Evolutionary conservation across 2,113 vertebrate genomes (phyloP), one percentile per base, ranked within the genome.

Genomic region (Heterochromis multidens): DNA sequence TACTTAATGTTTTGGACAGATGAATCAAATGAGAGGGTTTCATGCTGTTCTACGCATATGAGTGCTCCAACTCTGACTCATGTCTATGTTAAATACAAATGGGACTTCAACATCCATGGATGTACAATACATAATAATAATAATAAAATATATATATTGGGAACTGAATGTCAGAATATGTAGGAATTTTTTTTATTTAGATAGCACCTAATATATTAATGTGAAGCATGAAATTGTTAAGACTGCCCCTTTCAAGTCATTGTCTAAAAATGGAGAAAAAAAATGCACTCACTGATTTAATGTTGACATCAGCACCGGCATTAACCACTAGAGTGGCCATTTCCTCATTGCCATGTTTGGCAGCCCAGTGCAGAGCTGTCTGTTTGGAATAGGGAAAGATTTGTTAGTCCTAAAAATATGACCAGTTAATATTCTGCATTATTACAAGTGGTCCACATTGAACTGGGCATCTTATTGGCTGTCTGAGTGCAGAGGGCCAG

Each of bases 291-390:
- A 96, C 96, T 56, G 96, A 96, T 94, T 96, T 96, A 76, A 67
- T 93, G 92, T 97, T 96, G 92, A 97, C 92, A 7, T 97, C 96
- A 0, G 95, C 96, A 0, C 96, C 96, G 0, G 96, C 96, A 1
- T 94, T 86, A 11, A 88, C 95, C 88, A 97, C 92, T 65, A 95
- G 89, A 7, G 87, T 7, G 1, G 95, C 94, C 96, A 97, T 96
- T 92, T 96, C 96, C 79, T 93, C 82, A 61, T 93, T 95, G 78
- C 97, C 97, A 3, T 97, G 97, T 81, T 97, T 97, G 6, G 96
- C 96, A 1, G 97, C 96, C 96, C 96, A 97, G 88, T 97, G 97
- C 62, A 97, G 87, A 23, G 96, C 96, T 0, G 96, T 97, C 96
- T 96, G 93, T 59, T 58, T 56, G 70, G 23, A 76, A 74, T 1